Conservation (phyloP, 2,113 vertebrate genomes). For the Xenopus borealis region DNA sequence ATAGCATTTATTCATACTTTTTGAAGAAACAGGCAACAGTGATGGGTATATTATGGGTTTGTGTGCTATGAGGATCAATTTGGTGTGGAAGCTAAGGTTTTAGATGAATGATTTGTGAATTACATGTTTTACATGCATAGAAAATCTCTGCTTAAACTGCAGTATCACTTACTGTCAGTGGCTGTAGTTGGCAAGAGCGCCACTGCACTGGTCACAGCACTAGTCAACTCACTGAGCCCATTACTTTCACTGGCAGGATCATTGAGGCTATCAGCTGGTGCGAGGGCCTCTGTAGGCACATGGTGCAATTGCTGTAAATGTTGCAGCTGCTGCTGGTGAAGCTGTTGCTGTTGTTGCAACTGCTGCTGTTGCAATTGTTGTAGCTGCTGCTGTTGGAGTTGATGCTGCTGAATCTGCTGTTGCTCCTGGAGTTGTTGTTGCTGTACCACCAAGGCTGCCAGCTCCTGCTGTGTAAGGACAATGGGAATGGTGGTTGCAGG, state of each 20-base stretch:
- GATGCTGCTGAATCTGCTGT: constrained; percentile 57
- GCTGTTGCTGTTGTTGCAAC: constrained; percentile 73
- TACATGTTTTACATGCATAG: no score
- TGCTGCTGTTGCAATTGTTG: constrained; percentile 74
- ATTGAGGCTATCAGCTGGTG: constrained; percentile 86
- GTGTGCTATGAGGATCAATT: no score
- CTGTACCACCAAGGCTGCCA: constrained; percentile 82
- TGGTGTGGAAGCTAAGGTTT: no score
- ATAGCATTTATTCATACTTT: no score
- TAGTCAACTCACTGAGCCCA: constrained; percentile 76
- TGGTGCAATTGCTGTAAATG: constrained; percentile 52
- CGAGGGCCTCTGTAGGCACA: constrained; percentile 81
- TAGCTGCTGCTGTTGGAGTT: constrained; percentile 73
- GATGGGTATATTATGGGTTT: no score
- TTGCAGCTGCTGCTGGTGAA: constrained; percentile 45
- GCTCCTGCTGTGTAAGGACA: constrained; percentile 82
- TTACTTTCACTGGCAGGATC: constrained; percentile 83
- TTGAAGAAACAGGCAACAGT: no score
- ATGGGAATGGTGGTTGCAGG: constrained; percentile 79
- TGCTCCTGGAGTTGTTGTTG: constrained; percentile 79
- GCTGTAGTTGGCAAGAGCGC: constrained; percentile 71
- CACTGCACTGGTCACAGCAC: constrained; percentile 68
- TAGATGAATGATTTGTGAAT: no score
- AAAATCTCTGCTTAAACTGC: no score
- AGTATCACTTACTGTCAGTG: constrained; percentile 69